Percentiles rank a stretch among this genome's conserved stretches.
These are phyloP conservation scores for Jacana jacana DNA, from an alignment of 2,113 vertebrate species.

Conservation along the genomic window DNA sequence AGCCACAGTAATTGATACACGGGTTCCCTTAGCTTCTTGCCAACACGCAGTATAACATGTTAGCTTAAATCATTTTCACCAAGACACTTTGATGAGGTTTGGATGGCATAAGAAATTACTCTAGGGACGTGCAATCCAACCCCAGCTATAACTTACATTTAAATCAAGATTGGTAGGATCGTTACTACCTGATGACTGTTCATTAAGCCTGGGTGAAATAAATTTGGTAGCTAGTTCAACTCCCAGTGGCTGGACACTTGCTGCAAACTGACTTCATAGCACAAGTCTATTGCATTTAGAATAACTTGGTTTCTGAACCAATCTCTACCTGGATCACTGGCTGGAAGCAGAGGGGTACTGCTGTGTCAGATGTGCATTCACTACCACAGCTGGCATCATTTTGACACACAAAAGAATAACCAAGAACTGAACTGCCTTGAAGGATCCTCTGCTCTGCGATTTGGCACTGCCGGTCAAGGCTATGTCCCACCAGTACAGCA, in stretches of 20 bases:
- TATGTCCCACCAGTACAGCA: background rate
- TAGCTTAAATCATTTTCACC: background rate
- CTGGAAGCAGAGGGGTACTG: background rate
- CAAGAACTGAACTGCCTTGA: background rate
- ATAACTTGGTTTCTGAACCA: background rate
- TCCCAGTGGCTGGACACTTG: background rate
- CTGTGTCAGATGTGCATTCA: background rate
- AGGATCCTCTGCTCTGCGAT: background rate
- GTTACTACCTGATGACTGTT: background rate
- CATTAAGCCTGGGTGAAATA: background rate
- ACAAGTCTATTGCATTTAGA: background rate
- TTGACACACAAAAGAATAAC: background rate
- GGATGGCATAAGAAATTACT: background rate
- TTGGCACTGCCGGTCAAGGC: background rate
- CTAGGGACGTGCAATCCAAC: background rate
- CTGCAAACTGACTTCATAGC: background rate
- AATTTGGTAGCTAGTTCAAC: background rate
- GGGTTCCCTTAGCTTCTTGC: background rate
- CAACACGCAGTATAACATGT: background rate
- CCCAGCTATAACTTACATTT: background rate
- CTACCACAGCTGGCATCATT: background rate
- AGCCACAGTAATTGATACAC: background rate
- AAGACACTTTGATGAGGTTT: background rate
- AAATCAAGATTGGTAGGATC: constrained; percentile 1
- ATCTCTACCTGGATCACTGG: background rate